These are phyloP conservation scores for Otolemur crassicaudatus DNA, from an alignment of 2,797 vertebrate genomes.

Conservation along the genomic window DNA sequence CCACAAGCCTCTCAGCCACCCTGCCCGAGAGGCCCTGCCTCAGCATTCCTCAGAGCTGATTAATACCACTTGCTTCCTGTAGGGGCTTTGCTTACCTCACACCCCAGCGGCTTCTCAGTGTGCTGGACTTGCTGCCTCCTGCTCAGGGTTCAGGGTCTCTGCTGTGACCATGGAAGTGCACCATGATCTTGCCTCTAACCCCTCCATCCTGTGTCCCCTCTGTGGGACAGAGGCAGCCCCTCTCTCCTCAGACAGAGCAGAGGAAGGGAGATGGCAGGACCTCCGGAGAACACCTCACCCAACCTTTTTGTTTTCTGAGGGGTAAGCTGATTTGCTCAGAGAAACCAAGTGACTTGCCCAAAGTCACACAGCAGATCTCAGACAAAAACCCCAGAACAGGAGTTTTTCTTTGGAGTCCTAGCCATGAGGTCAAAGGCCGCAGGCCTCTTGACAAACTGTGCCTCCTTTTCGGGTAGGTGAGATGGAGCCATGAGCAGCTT, in stretches of 20 bases:
- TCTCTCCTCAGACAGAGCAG: neutral
- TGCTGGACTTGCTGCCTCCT: neutral
- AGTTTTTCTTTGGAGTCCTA: neutral
- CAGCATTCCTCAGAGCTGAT: constrained; percentile 89
- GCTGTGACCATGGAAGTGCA: rapidly evolving
- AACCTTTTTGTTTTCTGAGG: neutral
- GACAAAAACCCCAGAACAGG: neutral
- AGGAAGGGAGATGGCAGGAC: neutral
- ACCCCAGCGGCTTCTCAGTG: neutral
- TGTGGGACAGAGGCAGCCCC: neutral
- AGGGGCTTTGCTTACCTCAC: neutral
- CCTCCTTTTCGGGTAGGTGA: neutral
- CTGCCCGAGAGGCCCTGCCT: constrained; percentile 86
- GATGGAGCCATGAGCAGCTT: rapidly evolving
- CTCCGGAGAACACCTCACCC: rapidly evolving
- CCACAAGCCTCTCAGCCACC: constrained; percentile 90
- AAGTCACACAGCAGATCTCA: neutral
- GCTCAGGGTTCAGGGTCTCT: neutral
- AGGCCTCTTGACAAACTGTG: neutral
- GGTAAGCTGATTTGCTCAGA: neutral
- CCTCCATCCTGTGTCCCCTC: neutral
- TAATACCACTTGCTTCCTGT: constrained; percentile 67
- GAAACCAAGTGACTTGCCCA: neutral
- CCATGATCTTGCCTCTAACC: neutral
- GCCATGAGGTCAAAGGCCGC: neutral